These are phyloP conservation scores for Drosophila formosana DNA, from an alignment of 2,888 invertebrate species.

Conservation along the genomic window DNA sequence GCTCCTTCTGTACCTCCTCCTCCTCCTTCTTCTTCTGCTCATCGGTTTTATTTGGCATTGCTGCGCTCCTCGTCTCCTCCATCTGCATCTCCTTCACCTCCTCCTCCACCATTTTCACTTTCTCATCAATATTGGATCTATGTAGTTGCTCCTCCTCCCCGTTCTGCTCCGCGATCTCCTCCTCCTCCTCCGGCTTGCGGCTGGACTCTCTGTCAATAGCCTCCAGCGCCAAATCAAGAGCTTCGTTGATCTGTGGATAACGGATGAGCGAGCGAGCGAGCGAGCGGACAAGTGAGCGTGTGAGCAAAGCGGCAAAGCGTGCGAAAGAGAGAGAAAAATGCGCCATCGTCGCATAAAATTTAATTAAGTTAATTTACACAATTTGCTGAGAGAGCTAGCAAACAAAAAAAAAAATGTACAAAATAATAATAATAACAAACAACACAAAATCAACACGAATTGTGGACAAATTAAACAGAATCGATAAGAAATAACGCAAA, in stretches of 20 bases:
- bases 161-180: constrained; percentile 24
- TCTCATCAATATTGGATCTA: constrained; percentile 23
- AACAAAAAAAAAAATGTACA: constrained; percentile 32
- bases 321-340: constrained; percentile 65
- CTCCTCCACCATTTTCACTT: constrained; percentile 8
- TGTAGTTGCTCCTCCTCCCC: constrained; percentile 13
- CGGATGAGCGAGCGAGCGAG: constrained; percentile 58
- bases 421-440: constrained; percentile 36
- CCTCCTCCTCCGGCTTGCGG: constrained; percentile 41
- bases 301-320: constrained; percentile 57
- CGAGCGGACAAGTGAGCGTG: constrained; percentile 53
- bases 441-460: constrained; percentile 28
- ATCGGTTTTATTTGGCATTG: constrained; percentile 72
- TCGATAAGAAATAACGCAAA: constrained; percentile 23
- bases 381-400: constrained; percentile 48
- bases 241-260: constrained; percentile 87
- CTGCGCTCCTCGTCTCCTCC: constrained; percentile 10
- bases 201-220: constrained; percentile 86
- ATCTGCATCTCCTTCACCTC: constrained; percentile 13
- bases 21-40: constrained; percentile 64
- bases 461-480: constrained; percentile 22
- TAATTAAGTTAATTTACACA: constrained; percentile 64
- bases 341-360: constrained; percentile 64
- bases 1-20: constrained; percentile 39
- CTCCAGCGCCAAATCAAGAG: constrained; percentile 88